phyloP scores from a whole-genome alignment of 1,140 invertebrate genomes.

The Pseudomyrmex cubaensis region DNA sequence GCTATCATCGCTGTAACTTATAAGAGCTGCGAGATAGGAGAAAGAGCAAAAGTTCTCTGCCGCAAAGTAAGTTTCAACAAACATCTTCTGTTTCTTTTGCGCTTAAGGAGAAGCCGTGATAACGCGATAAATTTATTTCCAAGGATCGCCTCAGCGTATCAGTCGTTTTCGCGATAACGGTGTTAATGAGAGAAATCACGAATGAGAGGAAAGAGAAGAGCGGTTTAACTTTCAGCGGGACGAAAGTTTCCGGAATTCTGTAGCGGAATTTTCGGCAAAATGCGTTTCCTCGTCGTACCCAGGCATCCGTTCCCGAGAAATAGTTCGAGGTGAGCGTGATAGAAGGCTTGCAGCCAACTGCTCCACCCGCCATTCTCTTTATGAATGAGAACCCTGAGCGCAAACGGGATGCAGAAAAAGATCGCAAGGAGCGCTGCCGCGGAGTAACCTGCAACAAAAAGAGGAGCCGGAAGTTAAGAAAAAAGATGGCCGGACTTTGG shows the following conservation, averaged over 20 bases:
- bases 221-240: neutral
- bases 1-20: slow-evolving; percentile 34
- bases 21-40: slow-evolving; percentile 5
- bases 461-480: slow-evolving; percentile 4
- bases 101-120: neutral
- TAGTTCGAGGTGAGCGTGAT: slow-evolving; percentile 90
- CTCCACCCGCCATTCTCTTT: slow-evolving; percentile 88
- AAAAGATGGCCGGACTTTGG: neutral
- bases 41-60: slow-evolving; percentile 25
- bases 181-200: neutral
- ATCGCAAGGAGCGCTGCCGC: slow-evolving; percentile 90
- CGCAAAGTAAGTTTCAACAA: slow-evolving; percentile 3
- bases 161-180: neutral
- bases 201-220: neutral
- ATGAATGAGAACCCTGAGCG: slow-evolving; percentile 89
- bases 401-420: slow-evolving; percentile 90
- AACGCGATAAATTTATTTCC: slow-evolving; percentile 24
- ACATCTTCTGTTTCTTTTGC: slow-evolving; percentile 28
- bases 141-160: neutral
- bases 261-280: neutral
- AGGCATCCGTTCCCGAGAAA: slow-evolving; percentile 91
- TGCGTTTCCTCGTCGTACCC: slow-evolving; percentile 82
- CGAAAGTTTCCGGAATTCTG: neutral
- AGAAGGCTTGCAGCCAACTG: slow-evolving; percentile 88
- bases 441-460: slow-evolving; percentile 87